Conservation (phyloP, 1,140 invertebrate species). For the Zaprionus vittiger region DNA sequence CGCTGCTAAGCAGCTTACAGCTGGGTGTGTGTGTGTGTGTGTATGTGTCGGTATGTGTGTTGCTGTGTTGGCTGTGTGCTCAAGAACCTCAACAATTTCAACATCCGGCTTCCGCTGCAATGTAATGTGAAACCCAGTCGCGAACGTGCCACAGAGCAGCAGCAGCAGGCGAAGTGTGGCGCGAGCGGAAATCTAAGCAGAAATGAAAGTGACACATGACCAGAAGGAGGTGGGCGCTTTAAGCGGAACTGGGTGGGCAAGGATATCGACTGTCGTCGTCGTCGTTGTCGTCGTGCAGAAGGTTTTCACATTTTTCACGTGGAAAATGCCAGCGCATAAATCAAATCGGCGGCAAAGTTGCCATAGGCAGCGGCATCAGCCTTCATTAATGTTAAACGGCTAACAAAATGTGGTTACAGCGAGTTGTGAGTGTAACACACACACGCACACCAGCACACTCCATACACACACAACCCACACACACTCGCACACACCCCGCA, state of each 20-base stretch:
- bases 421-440: not conserved
- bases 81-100: conserved; percentile 71
- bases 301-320: conserved; percentile 36
- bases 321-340: conserved; percentile 48
- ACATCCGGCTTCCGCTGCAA: conserved; percentile 75
- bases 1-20: conserved; percentile 63
- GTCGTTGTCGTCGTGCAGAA: not conserved
- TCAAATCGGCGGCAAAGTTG: conserved; percentile 41
- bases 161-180: conserved; percentile 52
- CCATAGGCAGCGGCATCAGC: conserved; percentile 29
- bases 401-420: conserved; percentile 34
- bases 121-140: conserved; percentile 69
- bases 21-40: conserved; percentile 6
- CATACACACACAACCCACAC: conserved; percentile 27
- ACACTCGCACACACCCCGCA: conserved; percentile 57
- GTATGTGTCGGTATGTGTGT: not conserved
- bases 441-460: not conserved
- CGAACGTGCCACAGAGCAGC: conserved; percentile 45
- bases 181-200: conserved; percentile 69
- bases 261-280: conserved; percentile 35
- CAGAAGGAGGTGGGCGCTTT: conserved; percentile 1
- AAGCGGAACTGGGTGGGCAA: conserved; percentile 1
- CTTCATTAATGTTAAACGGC: conserved; percentile 56
- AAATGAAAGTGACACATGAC: conserved; percentile 69
- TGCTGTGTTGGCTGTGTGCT: conserved; percentile 8